Conservation (phyloP, 35 echinoderm and acorn worm genomes). For the Apostichopus japonicus region DNA sequence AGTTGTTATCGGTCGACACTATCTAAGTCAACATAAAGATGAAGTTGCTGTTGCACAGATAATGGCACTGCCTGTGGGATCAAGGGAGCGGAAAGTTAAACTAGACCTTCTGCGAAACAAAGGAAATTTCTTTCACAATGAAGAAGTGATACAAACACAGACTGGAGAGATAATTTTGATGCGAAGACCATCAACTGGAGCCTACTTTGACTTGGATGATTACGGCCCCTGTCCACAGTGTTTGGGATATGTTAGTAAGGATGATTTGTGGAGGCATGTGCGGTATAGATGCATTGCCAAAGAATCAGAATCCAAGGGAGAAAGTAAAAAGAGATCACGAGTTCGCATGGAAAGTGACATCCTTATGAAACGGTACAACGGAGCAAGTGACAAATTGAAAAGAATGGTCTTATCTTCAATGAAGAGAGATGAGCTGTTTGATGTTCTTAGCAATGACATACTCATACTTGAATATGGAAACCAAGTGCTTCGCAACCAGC, state of each 20-base stretch:
- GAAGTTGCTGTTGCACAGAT: background rate
- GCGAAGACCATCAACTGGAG: background rate
- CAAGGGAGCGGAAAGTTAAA: conserved; percentile 10
- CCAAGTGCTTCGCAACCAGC: background rate
- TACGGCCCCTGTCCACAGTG: background rate
- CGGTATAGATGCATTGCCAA: conserved; percentile 8
- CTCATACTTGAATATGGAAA: conserved; percentile 22
- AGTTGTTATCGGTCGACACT: background rate
- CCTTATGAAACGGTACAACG: background rate
- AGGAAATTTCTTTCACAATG: background rate
- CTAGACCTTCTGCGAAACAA: background rate
- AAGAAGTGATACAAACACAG: background rate
- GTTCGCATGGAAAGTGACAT: background rate
- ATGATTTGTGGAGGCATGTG: background rate
- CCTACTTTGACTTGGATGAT: background rate
- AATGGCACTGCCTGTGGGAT: background rate
- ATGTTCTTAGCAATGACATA: conserved; percentile 1
- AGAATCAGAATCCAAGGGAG: background rate
- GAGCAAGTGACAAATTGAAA: conserved; percentile 1
- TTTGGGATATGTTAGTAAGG: conserved; percentile 5
- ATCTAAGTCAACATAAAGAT: background rate
- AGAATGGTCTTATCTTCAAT: conserved; percentile 15
- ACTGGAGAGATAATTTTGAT: background rate
- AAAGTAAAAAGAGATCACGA: background rate
- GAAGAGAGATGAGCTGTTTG: conserved; percentile 37